Evolutionary conservation across 2,888 invertebrate genomes (phyloP).

Genomic region (Melikaiella ostensackeni): DNA sequence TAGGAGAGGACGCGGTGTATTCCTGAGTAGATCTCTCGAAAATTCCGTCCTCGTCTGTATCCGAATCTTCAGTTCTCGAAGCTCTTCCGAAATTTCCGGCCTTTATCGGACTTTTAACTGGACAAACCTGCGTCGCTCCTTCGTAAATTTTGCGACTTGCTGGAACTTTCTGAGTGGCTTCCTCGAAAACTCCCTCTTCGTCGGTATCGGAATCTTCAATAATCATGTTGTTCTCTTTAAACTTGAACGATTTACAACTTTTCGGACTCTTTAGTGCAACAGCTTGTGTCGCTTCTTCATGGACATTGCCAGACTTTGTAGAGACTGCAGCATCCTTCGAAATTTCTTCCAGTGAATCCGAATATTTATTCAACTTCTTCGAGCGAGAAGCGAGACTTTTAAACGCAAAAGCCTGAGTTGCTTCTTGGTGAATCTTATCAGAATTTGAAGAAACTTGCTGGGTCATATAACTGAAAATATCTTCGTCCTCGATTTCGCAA

Average conservation of each 20-base stretch:
- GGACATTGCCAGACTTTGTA: neutral
- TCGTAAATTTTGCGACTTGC: neutral
- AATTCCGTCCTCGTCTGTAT: neutral
- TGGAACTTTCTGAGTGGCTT: neutral
- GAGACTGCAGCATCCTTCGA: neutral
- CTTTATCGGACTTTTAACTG: neutral
- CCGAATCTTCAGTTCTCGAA: neutral
- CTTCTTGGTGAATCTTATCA: conserved; percentile 32
- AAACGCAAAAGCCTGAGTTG: conserved; percentile 12
- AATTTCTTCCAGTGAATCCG: neutral
- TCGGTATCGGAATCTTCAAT: neutral
- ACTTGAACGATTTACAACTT: neutral
- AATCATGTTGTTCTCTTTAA: neutral
- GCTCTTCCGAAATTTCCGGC: neutral
- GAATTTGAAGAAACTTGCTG: neutral
- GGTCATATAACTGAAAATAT: conserved; percentile 30
- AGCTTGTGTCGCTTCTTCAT: neutral
- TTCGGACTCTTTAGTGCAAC: neutral
- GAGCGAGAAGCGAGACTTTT: conserved; percentile 9
- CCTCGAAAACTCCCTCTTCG: conserved; percentile 21
- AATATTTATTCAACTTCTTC: neutral
- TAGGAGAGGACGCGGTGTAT: neutral
- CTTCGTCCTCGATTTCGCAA: conserved; percentile 51
- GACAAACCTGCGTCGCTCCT: neutral
- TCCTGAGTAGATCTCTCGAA: neutral